Evolutionary conservation across 2,797 vertebrate species (phyloP).

Genomic region (Melanotaenia maccullochi): DNA sequence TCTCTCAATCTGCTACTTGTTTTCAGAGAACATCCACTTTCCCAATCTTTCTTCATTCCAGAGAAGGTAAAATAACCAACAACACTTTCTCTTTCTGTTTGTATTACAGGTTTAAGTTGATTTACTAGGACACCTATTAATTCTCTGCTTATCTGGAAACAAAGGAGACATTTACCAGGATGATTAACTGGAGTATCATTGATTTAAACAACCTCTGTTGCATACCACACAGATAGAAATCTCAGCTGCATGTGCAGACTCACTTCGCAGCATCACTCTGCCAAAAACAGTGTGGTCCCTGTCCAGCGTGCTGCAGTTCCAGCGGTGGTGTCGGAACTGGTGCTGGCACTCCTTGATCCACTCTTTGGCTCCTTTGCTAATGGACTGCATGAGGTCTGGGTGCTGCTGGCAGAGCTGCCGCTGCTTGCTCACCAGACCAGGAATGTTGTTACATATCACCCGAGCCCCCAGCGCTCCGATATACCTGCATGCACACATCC

Average conservation of each 20-base stretch:
- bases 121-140: conserved; percentile 65
- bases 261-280: conserved; percentile 97
- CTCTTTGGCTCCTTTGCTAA: conserved; percentile 94
- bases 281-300: conserved; percentile 97
- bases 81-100: conserved; percentile 54
- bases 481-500: conserved; percentile 84
- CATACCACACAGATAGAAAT: conserved; percentile 45
- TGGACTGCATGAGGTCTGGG: conserved; percentile 97
- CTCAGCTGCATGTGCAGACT: conserved; percentile 67
- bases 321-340: conserved; percentile 96
- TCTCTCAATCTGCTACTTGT: conserved; percentile 87
- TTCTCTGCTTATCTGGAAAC: conserved; percentile 60
- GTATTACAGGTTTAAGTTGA: conserved; percentile 50
- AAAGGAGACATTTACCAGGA: conserved; percentile 63
- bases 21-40: conserved; percentile 83
- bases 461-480: conserved; percentile 94
- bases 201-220: conserved; percentile 57
- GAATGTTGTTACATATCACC: conserved; percentile 98
- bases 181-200: conserved; percentile 62
- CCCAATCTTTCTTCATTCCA: conserved; percentile 63
- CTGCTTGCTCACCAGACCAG: conserved; percentile 96
- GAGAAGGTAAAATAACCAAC: conserved; percentile 42
- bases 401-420: conserved; percentile 95
- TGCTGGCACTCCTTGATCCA: conserved; percentile 98
- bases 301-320: conserved; percentile 98